These are phyloP conservation scores for Melanerpes aurifrons DNA, from an alignment of 2,113 vertebrate species.

Conservation along the genomic window DNA sequence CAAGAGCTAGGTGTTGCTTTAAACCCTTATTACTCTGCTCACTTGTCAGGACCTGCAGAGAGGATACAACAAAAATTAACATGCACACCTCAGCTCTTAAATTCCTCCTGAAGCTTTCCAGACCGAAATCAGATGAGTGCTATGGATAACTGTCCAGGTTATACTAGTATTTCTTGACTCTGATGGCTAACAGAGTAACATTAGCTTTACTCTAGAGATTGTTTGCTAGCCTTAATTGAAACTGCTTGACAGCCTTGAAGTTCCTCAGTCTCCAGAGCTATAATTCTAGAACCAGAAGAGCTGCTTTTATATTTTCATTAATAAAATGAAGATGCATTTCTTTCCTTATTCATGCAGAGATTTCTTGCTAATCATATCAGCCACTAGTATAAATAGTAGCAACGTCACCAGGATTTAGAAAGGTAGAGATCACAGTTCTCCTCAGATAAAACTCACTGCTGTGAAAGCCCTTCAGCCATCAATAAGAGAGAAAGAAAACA, in stretches of 20 bases:
- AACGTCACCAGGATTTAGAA: constrained; percentile 51
- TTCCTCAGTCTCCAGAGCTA: background rate
- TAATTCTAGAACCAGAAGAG: constrained; percentile 7
- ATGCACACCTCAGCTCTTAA: background rate
- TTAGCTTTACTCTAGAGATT: background rate
- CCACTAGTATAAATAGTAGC: background rate
- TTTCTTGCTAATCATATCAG: constrained; percentile 21
- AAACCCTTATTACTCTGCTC: background rate
- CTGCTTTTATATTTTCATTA: constrained; percentile 26
- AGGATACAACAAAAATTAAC: background rate
- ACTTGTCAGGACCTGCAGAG: background rate
- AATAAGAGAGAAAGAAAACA: constrained; percentile 51
- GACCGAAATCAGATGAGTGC: background rate
- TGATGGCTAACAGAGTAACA: background rate
- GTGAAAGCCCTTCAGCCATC: constrained; percentile 55
- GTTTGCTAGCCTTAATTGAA: background rate
- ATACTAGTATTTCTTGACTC: background rate
- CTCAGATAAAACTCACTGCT: constrained; percentile 47
- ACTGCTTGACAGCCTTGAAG: background rate
- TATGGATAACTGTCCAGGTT: background rate
- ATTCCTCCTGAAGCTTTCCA: background rate
- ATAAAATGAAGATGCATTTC: constrained; percentile 49
- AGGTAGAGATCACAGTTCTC: constrained; percentile 62
- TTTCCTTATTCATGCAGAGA: constrained; percentile 29
- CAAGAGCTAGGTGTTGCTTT: background rate